Base-by-base conservation (phyloP, 2,888 invertebrate genomes). In the Meliscaeva auricollis region DNA sequence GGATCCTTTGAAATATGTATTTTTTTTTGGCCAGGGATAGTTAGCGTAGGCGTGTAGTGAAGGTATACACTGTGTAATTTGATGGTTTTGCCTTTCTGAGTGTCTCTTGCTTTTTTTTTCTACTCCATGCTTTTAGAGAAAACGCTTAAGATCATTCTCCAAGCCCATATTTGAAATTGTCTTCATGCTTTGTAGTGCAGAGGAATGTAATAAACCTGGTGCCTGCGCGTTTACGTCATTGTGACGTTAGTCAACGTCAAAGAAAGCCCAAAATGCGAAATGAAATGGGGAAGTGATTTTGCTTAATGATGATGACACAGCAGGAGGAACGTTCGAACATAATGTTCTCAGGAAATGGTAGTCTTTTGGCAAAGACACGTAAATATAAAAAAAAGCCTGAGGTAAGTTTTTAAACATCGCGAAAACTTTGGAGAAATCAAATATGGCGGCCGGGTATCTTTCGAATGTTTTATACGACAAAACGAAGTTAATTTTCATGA, bases 51-150 rank as follows among this genome's bases (percentile, higher is more conserved):
- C 46, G 73, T 83, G 46, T 35, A n/a, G n/a, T 26, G 72, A 72
- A 38, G 66, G 52, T 58, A 41, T 41, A 46, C 60, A n/a, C 46
- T 77, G 58, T 77, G 50, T 78, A 70, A 70, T 70, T 79, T 74
- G 66, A 83, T 68, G 74, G 70, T 70, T 74, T 54, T 70, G 48
- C 62, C 62, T 62, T 74, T 41, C 54, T 17, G 20, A 9, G 22
- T 8, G n/a, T n/a, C n/a, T n/a, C n/a, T n/a, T n/a, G n/a, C n/a
- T 20, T 52, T 77, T 54, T 76, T 50, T 6, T 35, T 38, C 38
- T 22, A 38, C 41, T 60, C 4, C 22, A 41, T 60, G 41, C 7
- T 41, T 41, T 41, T 26, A 76, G 15, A 22, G 20, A 44, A 38
- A 38, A 64, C 38, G 54, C 66, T 64, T 48, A 38, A 72, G 35